Percentiles rank a stretch among this genome's conserved stretches.
Evolutionary conservation across 2,113 vertebrate genomes (phyloP).

Genomic region (Heptranchias perlo): DNA sequence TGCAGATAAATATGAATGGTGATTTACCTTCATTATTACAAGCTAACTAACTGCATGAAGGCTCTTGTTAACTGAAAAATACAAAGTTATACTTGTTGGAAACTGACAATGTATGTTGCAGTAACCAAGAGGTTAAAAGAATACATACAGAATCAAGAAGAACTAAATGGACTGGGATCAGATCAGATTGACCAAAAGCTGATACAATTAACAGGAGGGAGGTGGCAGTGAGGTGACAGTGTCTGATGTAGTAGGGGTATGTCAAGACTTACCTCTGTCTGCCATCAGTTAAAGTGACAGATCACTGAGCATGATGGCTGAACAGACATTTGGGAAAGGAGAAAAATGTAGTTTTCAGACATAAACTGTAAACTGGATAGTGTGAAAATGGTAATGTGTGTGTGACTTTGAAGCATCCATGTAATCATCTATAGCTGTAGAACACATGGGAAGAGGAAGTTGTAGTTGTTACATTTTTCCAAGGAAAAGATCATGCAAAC

Average conservation of each 20-base stretch:
- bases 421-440: background rate
- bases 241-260: background rate
- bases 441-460: background rate
- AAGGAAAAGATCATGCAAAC: too few relatives aligned
- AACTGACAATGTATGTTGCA: background rate
- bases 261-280: background rate
- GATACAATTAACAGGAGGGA: background rate
- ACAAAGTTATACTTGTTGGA: background rate
- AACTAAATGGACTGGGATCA: background rate
- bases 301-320: background rate
- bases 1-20: background rate
- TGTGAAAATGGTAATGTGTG: background rate
- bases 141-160: background rate
- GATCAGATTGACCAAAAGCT: background rate
- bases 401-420: background rate
- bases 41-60: background rate
- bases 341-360: background rate
- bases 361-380: background rate
- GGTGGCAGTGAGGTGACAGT: background rate
- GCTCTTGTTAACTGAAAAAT: background rate
- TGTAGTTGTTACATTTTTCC: background rate
- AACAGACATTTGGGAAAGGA: background rate
- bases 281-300: background rate
- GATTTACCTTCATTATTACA: background rate
- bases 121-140: background rate